Evolutionary conservation across 2,797 vertebrate genomes (phyloP), one percentile per base, ranked within the genome.

Genomic region (Myotis findleyi): DNA sequence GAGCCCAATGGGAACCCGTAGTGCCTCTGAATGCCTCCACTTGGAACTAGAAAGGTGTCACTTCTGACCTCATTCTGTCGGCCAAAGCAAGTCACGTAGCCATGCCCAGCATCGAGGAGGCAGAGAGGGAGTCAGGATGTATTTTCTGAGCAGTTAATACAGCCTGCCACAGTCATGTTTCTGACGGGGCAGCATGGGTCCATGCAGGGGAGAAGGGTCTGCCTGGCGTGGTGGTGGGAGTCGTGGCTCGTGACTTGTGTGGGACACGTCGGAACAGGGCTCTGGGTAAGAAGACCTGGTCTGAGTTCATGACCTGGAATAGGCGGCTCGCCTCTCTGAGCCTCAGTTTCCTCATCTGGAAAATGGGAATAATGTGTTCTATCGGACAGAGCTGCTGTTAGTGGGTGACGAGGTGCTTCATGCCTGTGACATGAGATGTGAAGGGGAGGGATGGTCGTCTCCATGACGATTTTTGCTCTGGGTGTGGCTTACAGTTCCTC

Each of bases 331-430:
- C n/a, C 59, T 16, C 11, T n/a, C 68, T 12, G 44, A 87, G 73
- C n/a, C 87, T 66, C 57, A 17, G 76, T 57, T 51, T 87, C 27
- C 85, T 73, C 36, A 25, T 47, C 62, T 87, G 88, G 49, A 53
- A 55, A 55, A 41, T 47, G 38, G 30, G 36, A 33, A 79, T 30
- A 6, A 20, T 7, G 25, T 44, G 5, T 16, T 8, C 13, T 76
- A 0, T 86, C 21, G 1, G 23, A 55, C 10, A 16, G 27, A 71
- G 47, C 38, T 27, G 16, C 86, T 33, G 36, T 8, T 36, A 18
- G 38, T 36, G 20, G 25, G 7, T 13, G 17, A 33, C 21, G 17
- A 64, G 55, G 20, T 8, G 13, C 14, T 79, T 38, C 17, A 17
- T 3, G 5, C 33, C n/a, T 41, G 38, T 41, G 49, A 12, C 30